Evolutionary conservation across 2,888 invertebrate genomes (phyloP).

Genomic region (Meloe dianella): DNA sequence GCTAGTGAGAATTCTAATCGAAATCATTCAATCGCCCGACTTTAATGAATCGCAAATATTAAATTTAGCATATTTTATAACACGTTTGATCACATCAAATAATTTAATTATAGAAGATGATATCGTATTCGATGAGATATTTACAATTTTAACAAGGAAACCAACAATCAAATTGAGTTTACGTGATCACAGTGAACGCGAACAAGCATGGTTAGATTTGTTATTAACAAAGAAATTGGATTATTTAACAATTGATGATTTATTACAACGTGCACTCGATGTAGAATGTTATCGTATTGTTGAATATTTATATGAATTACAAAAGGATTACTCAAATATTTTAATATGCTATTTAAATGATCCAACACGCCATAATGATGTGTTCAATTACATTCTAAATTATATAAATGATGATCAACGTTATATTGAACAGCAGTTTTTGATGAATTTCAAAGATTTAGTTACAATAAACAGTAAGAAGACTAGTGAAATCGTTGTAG

Average conservation of each 20-base stretch:
- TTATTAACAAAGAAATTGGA: conserved; percentile 67
- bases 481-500: conserved; percentile 68
- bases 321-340: conserved; percentile 67
- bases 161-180: conserved; percentile 46
- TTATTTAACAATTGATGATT: conserved; percentile 65
- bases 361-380: conserved; percentile 66
- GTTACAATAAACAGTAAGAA: conserved; percentile 67
- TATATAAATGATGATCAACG: conserved; percentile 58
- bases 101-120: conserved; percentile 53
- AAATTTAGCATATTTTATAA: conserved; percentile 56
- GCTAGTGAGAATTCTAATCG: conserved; percentile 78
- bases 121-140: conserved; percentile 64
- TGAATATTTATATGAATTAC: conserved; percentile 71
- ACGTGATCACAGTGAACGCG: conserved; percentile 70
- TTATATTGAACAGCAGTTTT: conserved; percentile 60
- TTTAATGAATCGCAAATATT: conserved; percentile 63
- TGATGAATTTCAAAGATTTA: conserved; percentile 61
- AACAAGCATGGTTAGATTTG: conserved; percentile 76
- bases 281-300: conserved; percentile 75
- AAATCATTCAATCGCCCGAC: conserved; percentile 72
- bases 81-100: conserved; percentile 53
- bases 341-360: conserved; percentile 73
- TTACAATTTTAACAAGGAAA: conserved; percentile 59
- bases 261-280: conserved; percentile 67
- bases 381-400: conserved; percentile 65